Evolutionary conservation across 1,140 invertebrate species (phyloP).

Genomic region (Meloidogyne floridensis): DNA sequence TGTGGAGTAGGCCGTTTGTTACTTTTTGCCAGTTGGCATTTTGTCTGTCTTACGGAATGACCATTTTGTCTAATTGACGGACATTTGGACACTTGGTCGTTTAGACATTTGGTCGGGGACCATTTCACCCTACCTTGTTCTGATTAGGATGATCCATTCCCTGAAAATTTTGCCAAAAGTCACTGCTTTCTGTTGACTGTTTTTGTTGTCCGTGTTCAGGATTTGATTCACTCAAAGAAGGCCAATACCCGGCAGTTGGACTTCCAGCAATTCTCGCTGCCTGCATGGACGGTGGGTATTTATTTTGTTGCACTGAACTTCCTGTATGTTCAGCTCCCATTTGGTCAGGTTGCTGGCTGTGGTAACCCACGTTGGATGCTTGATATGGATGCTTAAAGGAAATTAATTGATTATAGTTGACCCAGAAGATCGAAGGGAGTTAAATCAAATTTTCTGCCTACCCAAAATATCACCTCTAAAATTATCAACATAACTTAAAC

Average conservation of each 20-base stretch:
- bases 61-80: neutral
- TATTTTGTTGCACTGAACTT: neutral
- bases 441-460: too few species aligned
- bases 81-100: too few species aligned
- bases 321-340: too few species aligned
- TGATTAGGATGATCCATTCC: neutral
- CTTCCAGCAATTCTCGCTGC: neutral
- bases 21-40: too few species aligned
- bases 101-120: too few species aligned
- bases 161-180: neutral
- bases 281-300: neutral
- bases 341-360: neutral
- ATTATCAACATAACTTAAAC: too few species aligned
- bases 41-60: neutral
- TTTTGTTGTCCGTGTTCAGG: neutral
- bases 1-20: too few species aligned
- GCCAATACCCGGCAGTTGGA: slow-evolving; percentile 30
- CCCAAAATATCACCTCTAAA: too few species aligned
- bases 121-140: neutral
- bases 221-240: neutral
- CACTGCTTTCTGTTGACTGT: neutral
- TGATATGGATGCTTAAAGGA: too few species aligned
- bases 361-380: neutral
- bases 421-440: too few species aligned
- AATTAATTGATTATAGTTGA: too few species aligned